These are phyloP conservation scores for Pelochelys cantorii DNA, from an alignment of 2,797 vertebrate species.

Conservation along the genomic window DNA sequence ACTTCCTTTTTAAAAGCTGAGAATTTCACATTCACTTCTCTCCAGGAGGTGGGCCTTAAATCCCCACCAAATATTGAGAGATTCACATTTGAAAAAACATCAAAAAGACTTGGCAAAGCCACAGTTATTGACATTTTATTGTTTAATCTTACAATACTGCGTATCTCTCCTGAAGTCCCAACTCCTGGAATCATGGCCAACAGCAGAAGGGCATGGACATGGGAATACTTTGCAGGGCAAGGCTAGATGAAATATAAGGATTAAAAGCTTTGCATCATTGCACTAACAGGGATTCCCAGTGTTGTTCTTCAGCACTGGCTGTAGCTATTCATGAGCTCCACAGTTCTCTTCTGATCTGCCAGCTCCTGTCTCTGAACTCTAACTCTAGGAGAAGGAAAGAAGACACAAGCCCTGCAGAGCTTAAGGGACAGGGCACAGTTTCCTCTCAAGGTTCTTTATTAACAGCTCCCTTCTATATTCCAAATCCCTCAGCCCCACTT, in stretches of 20 bases:
- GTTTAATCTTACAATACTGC: conserved; percentile 22
- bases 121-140: conserved; percentile 34
- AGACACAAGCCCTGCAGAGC: neutral
- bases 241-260: neutral
- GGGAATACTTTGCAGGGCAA: neutral
- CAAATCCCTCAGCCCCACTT: too few relatives aligned
- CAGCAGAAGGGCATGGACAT: neutral
- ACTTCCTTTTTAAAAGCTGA: conserved; percentile 18
- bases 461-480: neutral
- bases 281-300: conserved; percentile 10
- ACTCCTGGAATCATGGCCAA: conserved; percentile 4
- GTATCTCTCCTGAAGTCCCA: neutral
- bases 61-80: conserved; percentile 36
- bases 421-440: accelerated
- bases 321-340: neutral
- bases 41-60: conserved; percentile 48
- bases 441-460: neutral
- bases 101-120: conserved; percentile 23
- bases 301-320: neutral
- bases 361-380: neutral
- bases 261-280: neutral
- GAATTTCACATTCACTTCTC: conserved; percentile 3
- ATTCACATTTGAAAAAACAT: neutral
- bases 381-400: neutral
- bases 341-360: neutral